Evolutionary conservation across 2,113 vertebrate genomes (phyloP).

Genomic region (Pseudorasbora parva): DNA sequence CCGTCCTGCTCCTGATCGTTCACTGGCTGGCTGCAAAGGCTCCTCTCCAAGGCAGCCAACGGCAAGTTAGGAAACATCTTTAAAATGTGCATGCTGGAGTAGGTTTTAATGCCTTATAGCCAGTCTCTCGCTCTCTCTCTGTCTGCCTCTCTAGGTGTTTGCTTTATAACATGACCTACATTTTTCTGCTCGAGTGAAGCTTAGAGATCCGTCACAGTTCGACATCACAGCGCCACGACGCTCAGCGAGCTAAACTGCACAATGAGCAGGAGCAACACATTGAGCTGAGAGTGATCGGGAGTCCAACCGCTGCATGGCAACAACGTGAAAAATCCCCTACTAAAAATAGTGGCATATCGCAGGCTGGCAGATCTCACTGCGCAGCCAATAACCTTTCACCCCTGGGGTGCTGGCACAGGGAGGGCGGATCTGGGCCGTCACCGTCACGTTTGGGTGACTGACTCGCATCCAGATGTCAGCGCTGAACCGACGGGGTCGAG

Average conservation of each 20-base stretch:
- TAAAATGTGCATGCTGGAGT: conserved; percentile 46
- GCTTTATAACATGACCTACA: conserved; percentile 65
- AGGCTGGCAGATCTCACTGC: conserved; percentile 68
- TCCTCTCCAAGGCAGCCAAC: conserved; percentile 25
- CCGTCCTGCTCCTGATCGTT: conserved; percentile 23
- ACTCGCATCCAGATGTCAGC: conserved; percentile 58
- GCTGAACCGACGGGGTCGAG: conserved; percentile 35
- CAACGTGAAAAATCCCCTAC: conserved; percentile 74
- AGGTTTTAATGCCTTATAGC: conserved; percentile 38
- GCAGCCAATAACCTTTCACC: conserved; percentile 79
- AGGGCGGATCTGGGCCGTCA: conserved; percentile 31
- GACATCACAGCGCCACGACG: conserved; percentile 50
- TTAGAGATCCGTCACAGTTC: conserved; percentile 62
- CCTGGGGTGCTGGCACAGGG: conserved; percentile 53
- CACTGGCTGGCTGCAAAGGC: conserved; percentile 28
- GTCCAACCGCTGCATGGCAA: conserved; percentile 77
- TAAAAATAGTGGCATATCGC: conserved; percentile 69
- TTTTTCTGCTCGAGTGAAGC: conserved; percentile 67
- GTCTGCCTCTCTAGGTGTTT: conserved; percentile 55
- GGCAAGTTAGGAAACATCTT: conserved; percentile 41
- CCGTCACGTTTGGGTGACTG: conserved; percentile 47
- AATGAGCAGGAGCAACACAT: conserved; percentile 44
- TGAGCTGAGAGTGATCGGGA: conserved; percentile 32
- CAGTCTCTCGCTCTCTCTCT: conserved; percentile 20
- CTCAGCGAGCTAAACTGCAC: conserved; percentile 48